Conservation (phyloP, 2,113 vertebrate genomes). For the Trogon surrucura region DNA sequence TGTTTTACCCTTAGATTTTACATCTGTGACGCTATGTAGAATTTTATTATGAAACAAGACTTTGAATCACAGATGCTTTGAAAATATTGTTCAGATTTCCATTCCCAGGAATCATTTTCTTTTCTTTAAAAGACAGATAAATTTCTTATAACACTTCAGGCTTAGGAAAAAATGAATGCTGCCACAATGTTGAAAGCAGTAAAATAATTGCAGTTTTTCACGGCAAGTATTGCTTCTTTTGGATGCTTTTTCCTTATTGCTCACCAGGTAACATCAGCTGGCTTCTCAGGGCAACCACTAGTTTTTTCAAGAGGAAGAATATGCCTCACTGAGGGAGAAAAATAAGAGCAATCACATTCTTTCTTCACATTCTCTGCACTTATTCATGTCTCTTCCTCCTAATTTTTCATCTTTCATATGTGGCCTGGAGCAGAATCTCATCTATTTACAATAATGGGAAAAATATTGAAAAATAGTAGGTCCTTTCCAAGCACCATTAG, state of each 20-base stretch:
- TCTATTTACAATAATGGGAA: conserved; percentile 61
- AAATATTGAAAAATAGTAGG: conserved; percentile 60
- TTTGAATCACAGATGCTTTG: neutral
- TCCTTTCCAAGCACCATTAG: conserved; percentile 37
- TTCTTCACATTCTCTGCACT: neutral
- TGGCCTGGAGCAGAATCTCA: conserved; percentile 55
- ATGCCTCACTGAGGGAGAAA: neutral
- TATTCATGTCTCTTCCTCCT: conserved; percentile 31
- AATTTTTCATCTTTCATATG: conserved; percentile 56
- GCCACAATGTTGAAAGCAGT: neutral
- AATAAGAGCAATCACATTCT: neutral
- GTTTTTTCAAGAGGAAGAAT: neutral
- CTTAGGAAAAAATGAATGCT: neutral
- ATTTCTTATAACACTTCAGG: neutral
- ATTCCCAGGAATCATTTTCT: neutral
- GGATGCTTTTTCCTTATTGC: neutral
- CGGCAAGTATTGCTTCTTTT: neutral
- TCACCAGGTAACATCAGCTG: neutral
- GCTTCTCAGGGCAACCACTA: neutral
- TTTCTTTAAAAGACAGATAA: neutral
- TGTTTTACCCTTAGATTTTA: neutral
- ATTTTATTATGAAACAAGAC: neutral
- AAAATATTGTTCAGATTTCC: neutral
- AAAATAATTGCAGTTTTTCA: neutral
- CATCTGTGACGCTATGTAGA: neutral